Base-by-base conservation (phyloP, 1,140 invertebrate species). In the Hylyphantes graminicola region DNA sequence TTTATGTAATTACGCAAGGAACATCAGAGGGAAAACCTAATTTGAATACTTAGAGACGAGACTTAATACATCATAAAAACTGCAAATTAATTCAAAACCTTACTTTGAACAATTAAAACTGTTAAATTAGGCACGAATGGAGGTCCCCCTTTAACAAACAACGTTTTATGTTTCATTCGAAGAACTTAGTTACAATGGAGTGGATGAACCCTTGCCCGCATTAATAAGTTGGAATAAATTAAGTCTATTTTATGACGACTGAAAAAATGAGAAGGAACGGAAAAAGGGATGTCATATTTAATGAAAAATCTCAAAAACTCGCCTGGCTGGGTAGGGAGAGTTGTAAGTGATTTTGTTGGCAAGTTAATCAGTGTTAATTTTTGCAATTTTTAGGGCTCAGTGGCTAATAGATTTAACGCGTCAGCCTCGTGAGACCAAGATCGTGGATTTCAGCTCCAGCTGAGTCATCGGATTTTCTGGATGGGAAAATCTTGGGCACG, bases 71-170 rank as follows among this genome's bases (percentile, higher is more conserved):
- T 73, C 79, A 81, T 81, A 81, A 81, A 81, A 81, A 81, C 79
- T 59, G n/a, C 19, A 81, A 81, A 81, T 81, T 81, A 81, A 81
- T 81, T 81, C 79, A 81, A 81, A 81, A 81, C 79, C 63, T 72
- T 73, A 73, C 79, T 81, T 73, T 81, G 35, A 17, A 59, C 79
- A 81, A 81, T 81, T 81, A 81, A 81, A 81, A 81, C 79, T 81
- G 67, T 81, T 35, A 81, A 81, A 81, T 81, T 67, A 81, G 67
- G 65, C 53, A 50, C 35, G 68, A 81, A 81, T 81, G 72, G 73
- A 81, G 35, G 79, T 73, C 79, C 59, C 73, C 12, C 35, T 35
- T 35, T 35, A 9, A 70, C 79, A 81, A 73, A 73, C 79, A 73
- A 64, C 35, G 35, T 73, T 73, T 72, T 81, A 54, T 81, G 17